Base-by-base conservation (phyloP, 2,888 invertebrate genomes). In the Leptogaster cylindrica region DNA sequence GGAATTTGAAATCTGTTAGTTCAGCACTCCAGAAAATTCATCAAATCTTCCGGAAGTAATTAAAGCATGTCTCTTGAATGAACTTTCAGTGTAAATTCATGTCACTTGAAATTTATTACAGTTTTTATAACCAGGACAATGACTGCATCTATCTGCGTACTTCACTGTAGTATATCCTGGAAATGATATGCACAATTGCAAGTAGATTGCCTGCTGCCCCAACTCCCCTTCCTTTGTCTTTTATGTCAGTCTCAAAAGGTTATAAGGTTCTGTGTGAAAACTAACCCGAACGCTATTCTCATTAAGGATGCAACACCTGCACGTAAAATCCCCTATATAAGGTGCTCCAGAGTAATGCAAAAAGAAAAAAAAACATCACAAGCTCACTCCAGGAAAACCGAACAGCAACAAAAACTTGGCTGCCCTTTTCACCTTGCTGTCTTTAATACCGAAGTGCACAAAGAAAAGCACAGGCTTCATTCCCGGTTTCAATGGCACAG, bases 241-340 rank as follows among this genome's bases (percentile, higher is more conserved):
- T 41, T 41, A 6, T 16, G 18, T 6, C 7, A 18, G 3, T 41
- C 41, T 18, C n/a, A n/a, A n/a, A n/a, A n/a, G n/a, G n/a, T n/a
- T 41, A 18, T 41, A 41, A 41, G 41, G 14, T 28, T 16, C 12
- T 52, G 18, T 61, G 66, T 44, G 28, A 66, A 66, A 66, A 55
- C 66, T 66, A 55, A 66, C 55, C 55, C 44, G 2, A 46, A 25
- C 66, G 20, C 44, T 31, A 28, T 41, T 36, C 41, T 66, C 66
- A 66, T 66, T 66, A 55, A 16, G 66, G 55, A 66, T 66, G 66
- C 66, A 66, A 66, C 66, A 66, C 66, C 66, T 55, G 66, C 66
- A 66, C 31, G 23, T 51, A 66, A 66, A 55, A 39, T 33, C 23
- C 44, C 8, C 25, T 27, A 33, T 6, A 20, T 55, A 66, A 50